These are phyloP conservation scores for Hyles lineata DNA, from an alignment of 2,888 invertebrate genomes.

Conservation along the genomic window DNA sequence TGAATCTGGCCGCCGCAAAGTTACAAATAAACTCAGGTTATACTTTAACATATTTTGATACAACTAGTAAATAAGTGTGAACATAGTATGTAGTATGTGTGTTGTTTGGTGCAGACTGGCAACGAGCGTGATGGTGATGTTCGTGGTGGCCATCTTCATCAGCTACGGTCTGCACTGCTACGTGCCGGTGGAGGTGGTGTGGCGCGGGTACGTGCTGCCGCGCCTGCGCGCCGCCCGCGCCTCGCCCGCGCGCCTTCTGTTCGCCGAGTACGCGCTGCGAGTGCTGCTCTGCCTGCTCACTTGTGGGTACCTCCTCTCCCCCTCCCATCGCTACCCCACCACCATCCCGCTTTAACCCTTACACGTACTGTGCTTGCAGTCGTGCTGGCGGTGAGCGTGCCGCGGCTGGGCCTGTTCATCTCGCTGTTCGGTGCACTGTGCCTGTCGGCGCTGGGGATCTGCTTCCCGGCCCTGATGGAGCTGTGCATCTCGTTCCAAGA, in stretches of 20 bases:
- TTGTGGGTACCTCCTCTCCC: conserved; percentile 86
- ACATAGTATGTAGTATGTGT: not conserved
- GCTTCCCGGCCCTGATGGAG: conserved; percentile 91
- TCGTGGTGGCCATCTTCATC: conserved; percentile 93
- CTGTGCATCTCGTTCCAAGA: conserved; percentile 84
- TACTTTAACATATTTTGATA: too few relatives aligned
- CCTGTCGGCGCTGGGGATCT: conserved; percentile 93
- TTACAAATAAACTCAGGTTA: too few relatives aligned
- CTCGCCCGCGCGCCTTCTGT: conserved; percentile 53
- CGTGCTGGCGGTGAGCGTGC: conserved; percentile 89
- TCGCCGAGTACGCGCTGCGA: conserved; percentile 91
- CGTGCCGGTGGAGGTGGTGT: conserved; percentile 96
- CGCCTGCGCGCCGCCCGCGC: conserved; percentile 54
- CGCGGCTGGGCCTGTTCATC: conserved; percentile 91
- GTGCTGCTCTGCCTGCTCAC: conserved; percentile 91
- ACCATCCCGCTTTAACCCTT: too few relatives aligned
- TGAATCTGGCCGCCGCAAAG: too few relatives aligned
- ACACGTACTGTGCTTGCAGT: conserved; percentile 79
- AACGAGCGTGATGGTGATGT: conserved; percentile 87
- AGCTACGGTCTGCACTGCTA: conserved; percentile 97
- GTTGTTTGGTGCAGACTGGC: conserved; percentile 83
- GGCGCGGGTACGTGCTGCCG: conserved; percentile 89
- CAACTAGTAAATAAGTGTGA: too few relatives aligned
- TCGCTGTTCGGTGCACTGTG: conserved; percentile 94
- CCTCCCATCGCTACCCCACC: too few relatives aligned